phyloP scores from a whole-genome alignment of 2,888 invertebrate species.

The Tortrix viridana region DNA sequence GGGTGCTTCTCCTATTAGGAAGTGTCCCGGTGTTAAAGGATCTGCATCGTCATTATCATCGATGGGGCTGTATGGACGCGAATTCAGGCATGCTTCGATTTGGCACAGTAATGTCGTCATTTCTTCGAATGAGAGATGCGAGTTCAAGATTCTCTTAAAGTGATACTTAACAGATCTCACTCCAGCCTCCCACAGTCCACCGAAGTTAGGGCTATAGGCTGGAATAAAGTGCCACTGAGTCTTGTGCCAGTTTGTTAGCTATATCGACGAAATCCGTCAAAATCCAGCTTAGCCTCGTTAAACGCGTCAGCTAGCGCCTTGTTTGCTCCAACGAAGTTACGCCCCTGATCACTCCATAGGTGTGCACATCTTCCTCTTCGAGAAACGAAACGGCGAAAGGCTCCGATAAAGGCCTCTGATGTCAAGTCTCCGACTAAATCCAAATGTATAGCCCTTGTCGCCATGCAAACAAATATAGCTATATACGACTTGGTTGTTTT shows the following conservation, averaged over 20 bases:
- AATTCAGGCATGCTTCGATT: constrained; percentile 6
- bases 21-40: constrained; percentile 8
- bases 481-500: constrained; percentile 9
- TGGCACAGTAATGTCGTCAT: constrained; percentile 12
- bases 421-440: constrained; percentile 43
- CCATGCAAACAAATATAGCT: constrained; percentile 40
- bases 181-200: constrained; percentile 10
- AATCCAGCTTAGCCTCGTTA: background rate
- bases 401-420: constrained; percentile 36
- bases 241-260: background rate
- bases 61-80: constrained; percentile 6
- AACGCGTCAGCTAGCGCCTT: constrained; percentile 4
- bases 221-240: constrained; percentile 8
- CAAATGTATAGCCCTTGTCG: constrained; percentile 42
- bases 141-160: constrained; percentile 3
- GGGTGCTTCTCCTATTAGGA: constrained; percentile 2
- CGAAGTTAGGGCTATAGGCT: constrained; percentile 4
- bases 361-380: constrained; percentile 6
- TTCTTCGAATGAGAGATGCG: constrained; percentile 14
- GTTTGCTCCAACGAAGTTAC: constrained; percentile 9
- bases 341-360: constrained; percentile 14
- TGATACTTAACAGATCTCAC: constrained; percentile 17
- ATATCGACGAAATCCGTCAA: constrained; percentile 5
- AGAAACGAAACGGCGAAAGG: constrained; percentile 10
- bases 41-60: background rate